These are phyloP conservation scores for Chrysina gloriosa DNA, from an alignment of 2,888 invertebrate genomes.

Conservation along the genomic window DNA sequence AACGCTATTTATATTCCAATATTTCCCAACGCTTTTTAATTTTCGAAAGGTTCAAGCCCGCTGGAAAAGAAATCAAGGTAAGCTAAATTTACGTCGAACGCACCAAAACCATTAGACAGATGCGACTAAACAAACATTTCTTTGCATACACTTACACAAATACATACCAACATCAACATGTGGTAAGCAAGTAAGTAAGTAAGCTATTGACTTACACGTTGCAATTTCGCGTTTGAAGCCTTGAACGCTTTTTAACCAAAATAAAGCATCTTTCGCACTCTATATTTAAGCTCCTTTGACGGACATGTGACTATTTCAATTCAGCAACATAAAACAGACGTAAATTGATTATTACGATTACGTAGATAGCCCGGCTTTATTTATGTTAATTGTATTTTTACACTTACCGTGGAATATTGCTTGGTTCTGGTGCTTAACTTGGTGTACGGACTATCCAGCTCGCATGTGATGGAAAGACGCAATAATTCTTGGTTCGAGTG, in stretches of 20 bases:
- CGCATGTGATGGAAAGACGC: conserved; percentile 4
- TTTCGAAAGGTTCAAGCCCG: background rate
- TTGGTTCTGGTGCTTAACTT: background rate
- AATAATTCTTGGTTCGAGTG: conserved; percentile 2
- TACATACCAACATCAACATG: background rate
- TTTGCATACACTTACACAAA: background rate
- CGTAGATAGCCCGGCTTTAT: conserved; percentile 39
- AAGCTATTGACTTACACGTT: background rate
- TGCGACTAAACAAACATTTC: background rate
- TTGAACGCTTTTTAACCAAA: conserved; percentile 39
- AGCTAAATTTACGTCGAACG: background rate
- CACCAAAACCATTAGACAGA: background rate
- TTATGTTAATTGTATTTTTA: conserved; percentile 42
- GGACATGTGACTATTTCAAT: conserved; percentile 44
- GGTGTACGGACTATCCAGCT: background rate
- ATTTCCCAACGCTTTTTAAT: background rate
- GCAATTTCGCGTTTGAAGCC: conserved; percentile 13
- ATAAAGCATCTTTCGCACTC: conserved; percentile 46
- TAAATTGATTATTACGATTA: conserved; percentile 45
- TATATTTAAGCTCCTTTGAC: conserved; percentile 46
- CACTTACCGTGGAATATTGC: conserved; percentile 21
- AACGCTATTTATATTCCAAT: background rate
- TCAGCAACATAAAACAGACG: conserved; percentile 41
- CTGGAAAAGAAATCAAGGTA: background rate
- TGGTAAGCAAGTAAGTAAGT: background rate